Evolutionary conservation across 2,888 invertebrate genomes (phyloP), one percentile per base, ranked within the genome.

Genomic region (Sphaerophoria taeniata): DNA sequence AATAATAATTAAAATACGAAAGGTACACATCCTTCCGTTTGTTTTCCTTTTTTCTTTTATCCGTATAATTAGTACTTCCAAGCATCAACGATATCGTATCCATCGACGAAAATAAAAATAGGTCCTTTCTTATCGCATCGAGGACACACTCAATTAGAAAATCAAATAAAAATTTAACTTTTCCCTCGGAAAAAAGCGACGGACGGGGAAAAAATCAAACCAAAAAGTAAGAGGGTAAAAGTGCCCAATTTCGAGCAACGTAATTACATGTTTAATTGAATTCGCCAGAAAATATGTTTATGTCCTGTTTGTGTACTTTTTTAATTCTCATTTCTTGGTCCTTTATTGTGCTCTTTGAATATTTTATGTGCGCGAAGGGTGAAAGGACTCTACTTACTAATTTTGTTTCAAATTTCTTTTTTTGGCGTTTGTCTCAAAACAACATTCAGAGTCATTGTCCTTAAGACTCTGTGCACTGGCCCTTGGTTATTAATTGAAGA

Each of bases 241-340:
- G 16, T 36, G 47, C 61, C 34, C 72, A 53, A 65, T 56, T 33
- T 39, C 3, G 31, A 58, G 88, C 88, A 89, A 88, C 88, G 90
- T 91, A 91, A 91, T 91, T 91, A 91, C 91, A 90, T 90, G 89
- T 91, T 91, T 91, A 91, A 91, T 91, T 90, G 91, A 90, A 90
- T 89, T 87, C 88, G 87, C 82, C 74, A 87, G 87, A 89, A 89
- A 89, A 88, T 89, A 89, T 89, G 88, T 88, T 87, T 87, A 87
- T 81, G 76, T 85, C 76, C 81, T 81, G 81, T 85, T 79, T 51
- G 47, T 73, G 61, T 70, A 24, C 12, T 58, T 39, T 58, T 39
- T 49, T 16, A 14, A 14, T 14, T 49, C 16, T 16, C 4, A 9
- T 51, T 39, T 45, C 14, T 82, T n/a, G 56, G 49, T 75, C 70